Percentiles rank a stretch among this genome's conserved stretches.
phyloP scores from a whole-genome alignment of 2,113 vertebrate species.

The Lynx canadensis region DNA sequence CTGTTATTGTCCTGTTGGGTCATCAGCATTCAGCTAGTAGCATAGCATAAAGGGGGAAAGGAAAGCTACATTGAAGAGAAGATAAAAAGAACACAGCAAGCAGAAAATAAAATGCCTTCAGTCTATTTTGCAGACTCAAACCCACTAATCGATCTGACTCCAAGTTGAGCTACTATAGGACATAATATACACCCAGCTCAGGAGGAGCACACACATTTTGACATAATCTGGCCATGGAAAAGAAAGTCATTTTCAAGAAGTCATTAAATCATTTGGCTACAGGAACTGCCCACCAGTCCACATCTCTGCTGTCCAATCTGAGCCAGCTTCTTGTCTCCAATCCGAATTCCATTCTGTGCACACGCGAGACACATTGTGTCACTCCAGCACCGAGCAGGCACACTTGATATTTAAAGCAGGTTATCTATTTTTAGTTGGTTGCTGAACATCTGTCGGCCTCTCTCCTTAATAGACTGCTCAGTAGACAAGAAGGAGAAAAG shows the following conservation, averaged over 20 bases:
- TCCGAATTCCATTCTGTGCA: neutral
- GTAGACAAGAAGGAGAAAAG: slow-evolving; percentile 56
- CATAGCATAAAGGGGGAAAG: slow-evolving; percentile 74
- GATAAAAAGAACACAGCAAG: slow-evolving; percentile 84
- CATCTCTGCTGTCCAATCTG: neutral
- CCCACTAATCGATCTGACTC: slow-evolving; percentile 78
- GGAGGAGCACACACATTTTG: accelerated
- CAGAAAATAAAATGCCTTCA: slow-evolving; percentile 86
- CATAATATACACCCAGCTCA: neutral
- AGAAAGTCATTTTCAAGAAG: neutral
- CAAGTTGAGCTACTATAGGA: neutral
- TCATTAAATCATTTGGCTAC: slow-evolving; percentile 21
- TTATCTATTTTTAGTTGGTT: slow-evolving; percentile 60
- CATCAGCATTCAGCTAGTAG: slow-evolving; percentile 86
- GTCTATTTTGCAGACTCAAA: slow-evolving; percentile 81
- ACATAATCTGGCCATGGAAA: neutral
- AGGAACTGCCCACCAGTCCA: neutral
- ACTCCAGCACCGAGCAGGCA: neutral
- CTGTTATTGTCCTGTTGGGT: slow-evolving; percentile 46
- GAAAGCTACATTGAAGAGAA: slow-evolving; percentile 80
- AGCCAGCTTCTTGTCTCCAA: neutral
- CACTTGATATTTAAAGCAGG: slow-evolving; percentile 67
- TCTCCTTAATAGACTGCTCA: slow-evolving; percentile 63
- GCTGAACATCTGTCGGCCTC: slow-evolving; percentile 64
- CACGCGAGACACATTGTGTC: neutral